These are phyloP conservation scores for Philantomba maxwellii DNA, from an alignment of 2,113 vertebrate species.

Conservation along the genomic window DNA sequence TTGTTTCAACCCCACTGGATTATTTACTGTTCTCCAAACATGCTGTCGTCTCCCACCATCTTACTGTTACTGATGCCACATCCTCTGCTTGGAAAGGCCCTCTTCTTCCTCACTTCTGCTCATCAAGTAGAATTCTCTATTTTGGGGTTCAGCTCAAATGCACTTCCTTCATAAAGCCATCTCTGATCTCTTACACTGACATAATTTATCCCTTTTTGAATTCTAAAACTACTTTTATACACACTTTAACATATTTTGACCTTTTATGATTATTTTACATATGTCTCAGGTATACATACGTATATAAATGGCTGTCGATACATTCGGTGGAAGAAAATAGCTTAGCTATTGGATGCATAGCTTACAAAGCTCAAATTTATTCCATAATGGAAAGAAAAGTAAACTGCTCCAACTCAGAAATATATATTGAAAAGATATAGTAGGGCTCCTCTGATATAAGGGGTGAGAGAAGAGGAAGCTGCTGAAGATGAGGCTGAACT, in stretches of 20 bases:
- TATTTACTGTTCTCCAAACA: not conserved
- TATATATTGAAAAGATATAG: not conserved
- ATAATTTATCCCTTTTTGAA: not conserved
- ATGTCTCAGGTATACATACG: not conserved
- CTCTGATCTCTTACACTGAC: not conserved
- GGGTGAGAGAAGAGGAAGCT: not conserved
- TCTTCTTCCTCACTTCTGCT: not conserved
- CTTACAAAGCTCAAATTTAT: not conserved
- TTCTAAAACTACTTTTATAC: not conserved
- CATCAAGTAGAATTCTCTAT: not conserved
- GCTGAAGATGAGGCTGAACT: not conserved
- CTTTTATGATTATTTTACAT: not conserved
- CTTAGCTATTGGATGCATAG: not conserved
- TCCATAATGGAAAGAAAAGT: not conserved
- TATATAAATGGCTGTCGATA: not conserved
- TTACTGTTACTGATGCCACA: not conserved
- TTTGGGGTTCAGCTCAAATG: not conserved
- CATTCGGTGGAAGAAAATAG: not conserved
- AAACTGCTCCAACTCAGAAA: not conserved
- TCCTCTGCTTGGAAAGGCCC: not conserved
- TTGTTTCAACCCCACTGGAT: not conserved
- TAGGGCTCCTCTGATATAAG: not conserved
- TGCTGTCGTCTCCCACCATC: not conserved
- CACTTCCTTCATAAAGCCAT: not conserved
- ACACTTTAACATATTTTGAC: not conserved